phyloP scores from a whole-genome alignment of 2,888 invertebrate species.

The Acronicta leporina region DNA sequence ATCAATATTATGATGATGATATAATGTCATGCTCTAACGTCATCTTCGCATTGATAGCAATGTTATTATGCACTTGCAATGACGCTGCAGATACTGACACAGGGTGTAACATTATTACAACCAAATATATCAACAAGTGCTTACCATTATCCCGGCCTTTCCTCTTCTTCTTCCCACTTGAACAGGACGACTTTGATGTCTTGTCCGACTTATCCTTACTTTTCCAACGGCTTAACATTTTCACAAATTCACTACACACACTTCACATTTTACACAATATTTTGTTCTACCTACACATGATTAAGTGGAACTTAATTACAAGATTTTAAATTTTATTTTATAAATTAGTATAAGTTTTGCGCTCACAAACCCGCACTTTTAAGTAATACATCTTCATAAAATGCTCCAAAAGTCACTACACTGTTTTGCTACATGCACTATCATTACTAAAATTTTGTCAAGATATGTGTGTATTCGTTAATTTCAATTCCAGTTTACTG shows the following conservation, averaged over 20 bases:
- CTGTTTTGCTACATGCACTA: constrained; percentile 8
- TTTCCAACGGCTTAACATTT: constrained; percentile 95
- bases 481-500: constrained; percentile 44
- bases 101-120: neutral
- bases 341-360: constrained; percentile 5
- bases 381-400: constrained; percentile 41
- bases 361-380: constrained; percentile 18
- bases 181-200: constrained; percentile 87
- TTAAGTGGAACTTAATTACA: constrained; percentile 11
- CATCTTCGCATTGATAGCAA: no score
- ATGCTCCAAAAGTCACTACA: constrained; percentile 34
- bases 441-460: constrained; percentile 8
- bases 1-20: no score
- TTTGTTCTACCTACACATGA: constrained; percentile 29
- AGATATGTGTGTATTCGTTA: constrained; percentile 51
- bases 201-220: constrained; percentile 95
- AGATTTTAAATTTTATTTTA: constrained; percentile 4
- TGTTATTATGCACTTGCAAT: no score
- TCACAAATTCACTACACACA: constrained; percentile 53
- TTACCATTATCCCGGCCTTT: constrained; percentile 95
- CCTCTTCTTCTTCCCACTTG: constrained; percentile 94
- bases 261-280: constrained; percentile 48
- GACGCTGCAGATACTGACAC: no score
- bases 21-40: no score
- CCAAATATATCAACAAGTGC: constrained; percentile 53